Percentiles rank a stretch among this genome's conserved stretches.
phyloP scores from a whole-genome alignment of 2,113 vertebrate genomes.

The Fregata magnificens region DNA sequence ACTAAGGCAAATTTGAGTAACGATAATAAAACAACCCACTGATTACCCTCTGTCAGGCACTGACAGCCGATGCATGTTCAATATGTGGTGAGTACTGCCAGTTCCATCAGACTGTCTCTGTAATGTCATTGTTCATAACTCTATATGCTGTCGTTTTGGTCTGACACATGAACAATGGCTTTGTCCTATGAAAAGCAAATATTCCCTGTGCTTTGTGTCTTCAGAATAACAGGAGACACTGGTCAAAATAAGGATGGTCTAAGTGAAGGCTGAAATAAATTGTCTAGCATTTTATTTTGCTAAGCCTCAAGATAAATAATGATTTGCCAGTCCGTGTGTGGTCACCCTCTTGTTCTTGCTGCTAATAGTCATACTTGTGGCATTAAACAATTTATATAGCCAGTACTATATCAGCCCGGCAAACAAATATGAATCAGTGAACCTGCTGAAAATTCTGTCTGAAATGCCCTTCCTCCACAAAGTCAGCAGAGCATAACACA shows the following conservation, averaged over 20 bases:
- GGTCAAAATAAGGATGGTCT: background rate
- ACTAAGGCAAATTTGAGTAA: background rate
- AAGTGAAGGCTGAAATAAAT: background rate
- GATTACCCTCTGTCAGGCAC: background rate
- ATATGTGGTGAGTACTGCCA: background rate
- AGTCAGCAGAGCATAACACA: conserved; percentile 3
- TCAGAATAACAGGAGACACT: background rate
- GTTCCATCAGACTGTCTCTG: background rate
- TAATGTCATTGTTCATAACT: background rate
- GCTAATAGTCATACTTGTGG: conserved; percentile 12
- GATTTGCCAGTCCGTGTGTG: background rate
- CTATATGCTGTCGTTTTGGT: background rate
- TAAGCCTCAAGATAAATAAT: background rate
- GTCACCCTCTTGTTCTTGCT: background rate
- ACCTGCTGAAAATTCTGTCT: background rate
- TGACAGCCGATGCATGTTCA: background rate
- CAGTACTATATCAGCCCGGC: background rate
- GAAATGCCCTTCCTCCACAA: background rate
- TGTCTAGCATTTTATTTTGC: background rate
- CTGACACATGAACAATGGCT: background rate
- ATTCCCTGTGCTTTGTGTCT: background rate
- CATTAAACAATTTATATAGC: background rate
- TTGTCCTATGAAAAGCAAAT: conserved; percentile 1
- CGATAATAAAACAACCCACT: background rate
- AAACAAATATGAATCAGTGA: conserved; percentile 11